phyloP scores from a whole-genome alignment of 2,113 vertebrate species.

The Mirza zaza region DNA sequence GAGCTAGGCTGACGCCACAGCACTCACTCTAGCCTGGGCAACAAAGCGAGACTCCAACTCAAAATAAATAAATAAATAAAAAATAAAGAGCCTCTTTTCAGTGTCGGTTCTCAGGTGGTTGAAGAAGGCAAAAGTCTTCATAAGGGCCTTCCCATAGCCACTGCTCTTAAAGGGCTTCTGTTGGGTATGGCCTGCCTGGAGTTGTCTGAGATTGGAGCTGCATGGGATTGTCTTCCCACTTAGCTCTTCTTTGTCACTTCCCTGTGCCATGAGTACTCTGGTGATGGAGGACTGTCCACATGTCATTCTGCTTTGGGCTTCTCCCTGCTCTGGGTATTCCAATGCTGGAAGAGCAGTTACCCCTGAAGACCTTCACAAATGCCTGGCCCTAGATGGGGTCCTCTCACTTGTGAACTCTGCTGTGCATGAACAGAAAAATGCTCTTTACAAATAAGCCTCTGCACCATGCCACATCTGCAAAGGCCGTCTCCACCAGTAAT shows the following conservation, averaged over 20 bases:
- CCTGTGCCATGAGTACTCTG: neutral
- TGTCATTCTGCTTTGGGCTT: neutral
- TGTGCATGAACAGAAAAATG: neutral
- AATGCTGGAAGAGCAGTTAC: neutral
- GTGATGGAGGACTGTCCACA: neutral
- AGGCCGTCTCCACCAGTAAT: neutral
- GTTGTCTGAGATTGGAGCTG: neutral
- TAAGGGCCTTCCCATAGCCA: neutral
- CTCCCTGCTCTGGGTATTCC: neutral
- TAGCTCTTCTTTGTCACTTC: too few relatives aligned
- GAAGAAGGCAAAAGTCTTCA: neutral
- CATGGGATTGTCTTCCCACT: neutral
- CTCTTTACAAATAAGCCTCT: neutral
- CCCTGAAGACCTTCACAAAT: neutral
- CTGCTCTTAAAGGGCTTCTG: neutral
- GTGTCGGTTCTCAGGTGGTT: neutral
- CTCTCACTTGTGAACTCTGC: neutral
- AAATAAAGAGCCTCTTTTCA: neutral
- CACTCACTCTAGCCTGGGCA: too few relatives aligned
- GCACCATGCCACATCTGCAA: neutral
- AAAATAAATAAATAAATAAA: too few relatives aligned
- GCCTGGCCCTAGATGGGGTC: neutral
- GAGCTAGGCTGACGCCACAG: too few relatives aligned
- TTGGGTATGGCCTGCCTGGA: neutral
- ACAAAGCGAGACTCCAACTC: too few relatives aligned